Evolutionary conservation across 2,888 invertebrate species (phyloP).

Genomic region (Leptinotarsa tumamoca): DNA sequence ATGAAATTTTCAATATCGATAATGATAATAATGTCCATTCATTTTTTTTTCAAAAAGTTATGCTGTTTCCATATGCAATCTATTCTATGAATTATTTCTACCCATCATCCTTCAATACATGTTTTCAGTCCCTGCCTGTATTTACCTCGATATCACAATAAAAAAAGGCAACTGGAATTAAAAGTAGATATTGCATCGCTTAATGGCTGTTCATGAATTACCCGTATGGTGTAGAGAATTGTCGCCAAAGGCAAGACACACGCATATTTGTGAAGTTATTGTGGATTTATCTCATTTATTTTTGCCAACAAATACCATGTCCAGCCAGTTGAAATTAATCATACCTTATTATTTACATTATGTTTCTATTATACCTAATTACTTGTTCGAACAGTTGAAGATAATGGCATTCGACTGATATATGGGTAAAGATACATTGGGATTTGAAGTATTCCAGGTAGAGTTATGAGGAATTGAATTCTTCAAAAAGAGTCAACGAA

Average conservation of each 20-base stretch:
- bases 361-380: slow-evolving; percentile 18
- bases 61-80: no score
- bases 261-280: slow-evolving; percentile 10
- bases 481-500: no score
- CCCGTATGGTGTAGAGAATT: slow-evolving; percentile 17
- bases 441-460: neutral
- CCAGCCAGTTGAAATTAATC: slow-evolving; percentile 15
- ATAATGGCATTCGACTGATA: slow-evolving; percentile 16
- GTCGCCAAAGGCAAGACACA: slow-evolving; percentile 23
- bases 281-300: slow-evolving; percentile 25
- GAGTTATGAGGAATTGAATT: no score
- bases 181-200: neutral
- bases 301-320: slow-evolving; percentile 25
- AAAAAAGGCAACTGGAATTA: neutral
- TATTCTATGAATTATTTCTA: no score
- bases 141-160: neutral
- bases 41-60: no score
- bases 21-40: no score
- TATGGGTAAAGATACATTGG: slow-evolving; percentile 2
- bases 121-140: no score
- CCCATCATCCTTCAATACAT: no score
- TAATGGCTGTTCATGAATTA: slow-evolving; percentile 21
- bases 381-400: neutral
- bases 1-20: no score
- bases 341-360: slow-evolving; percentile 3